A percentile compares a stretch with the other conserved stretches of the same genome.
phyloP scores from a whole-genome alignment of 1,140 invertebrate genomes.

The Yoshiicerus persimilis region DNA sequence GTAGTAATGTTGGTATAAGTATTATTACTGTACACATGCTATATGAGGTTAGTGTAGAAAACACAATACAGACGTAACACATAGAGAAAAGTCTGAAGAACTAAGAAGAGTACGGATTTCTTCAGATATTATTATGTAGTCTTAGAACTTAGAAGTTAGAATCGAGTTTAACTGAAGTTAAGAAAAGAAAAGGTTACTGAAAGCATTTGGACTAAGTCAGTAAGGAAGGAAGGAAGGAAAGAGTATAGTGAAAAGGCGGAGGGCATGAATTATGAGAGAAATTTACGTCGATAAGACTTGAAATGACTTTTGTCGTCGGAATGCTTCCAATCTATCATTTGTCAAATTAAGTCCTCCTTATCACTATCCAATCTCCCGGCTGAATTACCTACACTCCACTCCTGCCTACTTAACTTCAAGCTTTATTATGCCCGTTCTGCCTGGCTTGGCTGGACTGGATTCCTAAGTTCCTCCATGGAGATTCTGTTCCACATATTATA shows the following conservation, averaged over 20 bases:
- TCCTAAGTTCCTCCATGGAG: not conserved
- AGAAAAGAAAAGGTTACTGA: not conserved
- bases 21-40: not conserved
- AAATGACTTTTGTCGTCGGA: slow-evolving; percentile 44
- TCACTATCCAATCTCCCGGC: slow-evolving; percentile 43
- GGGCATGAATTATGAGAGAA: slow-evolving; percentile 44
- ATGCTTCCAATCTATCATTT: slow-evolving; percentile 46
- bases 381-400: slow-evolving; percentile 37
- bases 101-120: too few species aligned
- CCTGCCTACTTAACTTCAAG: not conserved
- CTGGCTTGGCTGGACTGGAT: not conserved
- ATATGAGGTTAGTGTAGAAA: too few species aligned
- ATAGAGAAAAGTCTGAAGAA: not conserved
- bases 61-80: too few species aligned
- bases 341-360: slow-evolving; percentile 48
- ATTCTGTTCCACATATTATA: not conserved
- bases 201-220: not conserved
- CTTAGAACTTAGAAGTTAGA: not conserved
- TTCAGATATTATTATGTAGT: not conserved
- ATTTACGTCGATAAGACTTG: slow-evolving; percentile 44
- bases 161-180: not conserved
- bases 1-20: not conserved
- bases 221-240: not conserved
- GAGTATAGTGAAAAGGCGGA: slow-evolving; percentile 2
- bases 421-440: not conserved